Percentiles rank a stretch among this genome's conserved stretches.
Evolutionary conservation across 2,797 vertebrate genomes (phyloP).

Genomic region (Sebastes itinus): DNA sequence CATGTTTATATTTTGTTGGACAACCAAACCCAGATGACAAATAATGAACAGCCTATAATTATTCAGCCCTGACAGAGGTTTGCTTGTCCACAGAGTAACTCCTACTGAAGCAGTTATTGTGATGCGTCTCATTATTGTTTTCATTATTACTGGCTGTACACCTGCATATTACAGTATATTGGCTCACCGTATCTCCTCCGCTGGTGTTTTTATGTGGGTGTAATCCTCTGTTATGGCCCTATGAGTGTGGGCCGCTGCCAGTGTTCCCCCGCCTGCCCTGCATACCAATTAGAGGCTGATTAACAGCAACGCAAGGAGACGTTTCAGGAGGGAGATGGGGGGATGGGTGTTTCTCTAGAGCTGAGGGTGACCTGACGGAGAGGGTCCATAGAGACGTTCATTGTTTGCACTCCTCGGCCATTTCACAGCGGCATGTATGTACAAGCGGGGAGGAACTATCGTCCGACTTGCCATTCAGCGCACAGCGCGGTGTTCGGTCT

Average conservation of each 20-base stretch:
- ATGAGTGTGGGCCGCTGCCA: constrained; percentile 33
- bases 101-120: constrained; percentile 13
- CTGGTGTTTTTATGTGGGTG: constrained; percentile 31
- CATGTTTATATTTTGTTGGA: background rate
- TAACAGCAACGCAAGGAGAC: constrained; percentile 39
- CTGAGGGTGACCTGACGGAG: constrained; percentile 40
- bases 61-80: constrained; percentile 19
- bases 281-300: constrained; percentile 64
- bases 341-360: constrained; percentile 25
- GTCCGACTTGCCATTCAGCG: background rate
- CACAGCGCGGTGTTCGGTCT: constrained; percentile 6
- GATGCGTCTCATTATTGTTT: constrained; percentile 44
- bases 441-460: constrained; percentile 7
- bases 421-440: constrained; percentile 23
- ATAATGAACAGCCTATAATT: constrained; percentile 34
- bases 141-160: constrained; percentile 43
- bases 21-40: constrained; percentile 35
- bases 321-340: constrained; percentile 9
- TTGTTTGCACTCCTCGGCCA: constrained; percentile 14
- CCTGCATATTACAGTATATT: constrained; percentile 30
- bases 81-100: constrained; percentile 26
- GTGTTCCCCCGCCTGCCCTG: constrained; percentile 23
- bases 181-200: constrained; percentile 21
- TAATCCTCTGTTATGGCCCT: constrained; percentile 38
- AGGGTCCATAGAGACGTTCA: constrained; percentile 14